These are phyloP conservation scores for Drosophila leonis DNA, from an alignment of 2,888 invertebrate species.

Conservation along the genomic window DNA sequence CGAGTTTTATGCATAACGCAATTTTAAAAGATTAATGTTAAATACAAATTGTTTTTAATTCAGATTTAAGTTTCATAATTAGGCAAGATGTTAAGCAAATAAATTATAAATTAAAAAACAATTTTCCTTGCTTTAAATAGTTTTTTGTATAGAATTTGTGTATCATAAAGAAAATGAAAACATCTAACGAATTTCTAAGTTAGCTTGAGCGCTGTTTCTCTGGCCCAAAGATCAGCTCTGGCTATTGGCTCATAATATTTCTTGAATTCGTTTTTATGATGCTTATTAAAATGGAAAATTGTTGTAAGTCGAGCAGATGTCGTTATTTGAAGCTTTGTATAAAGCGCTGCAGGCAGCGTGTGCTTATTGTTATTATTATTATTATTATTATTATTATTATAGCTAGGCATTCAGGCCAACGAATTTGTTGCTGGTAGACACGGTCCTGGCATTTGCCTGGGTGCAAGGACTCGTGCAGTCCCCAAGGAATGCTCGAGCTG, in stretches of 20 bases:
- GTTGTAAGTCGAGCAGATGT: conserved; percentile 32
- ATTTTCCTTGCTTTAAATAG: no score
- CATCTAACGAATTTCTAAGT: not conserved
- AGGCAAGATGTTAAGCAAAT: no score
- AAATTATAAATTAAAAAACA: no score
- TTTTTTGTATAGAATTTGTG: not conserved
- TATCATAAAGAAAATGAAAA: not conserved
- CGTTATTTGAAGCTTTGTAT: conserved; percentile 21
- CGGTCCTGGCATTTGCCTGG: conserved; percentile 6
- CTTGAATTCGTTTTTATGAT: conserved; percentile 44
- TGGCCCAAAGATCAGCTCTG: conserved; percentile 12
- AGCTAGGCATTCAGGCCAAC: conserved; percentile 34
- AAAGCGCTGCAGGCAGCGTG: conserved; percentile 12
- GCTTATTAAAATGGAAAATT: conserved; percentile 48
- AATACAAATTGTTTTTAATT: no score
- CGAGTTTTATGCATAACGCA: no score
- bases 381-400: conserved; percentile 35
- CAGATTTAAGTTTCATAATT: no score
- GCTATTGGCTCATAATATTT: conserved; percentile 33
- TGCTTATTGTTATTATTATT: conserved; percentile 29
- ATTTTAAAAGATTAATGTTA: no score
- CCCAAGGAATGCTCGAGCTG: conserved; percentile 26
- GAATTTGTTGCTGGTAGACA: conserved; percentile 28
- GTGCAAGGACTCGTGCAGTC: conserved; percentile 25
- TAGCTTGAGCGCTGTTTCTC: not conserved